Percentiles rank a stretch among this genome's conserved stretches.
These are phyloP conservation scores for Dastarcus helophoroides DNA, from an alignment of 2,888 invertebrate genomes.

Conservation along the genomic window DNA sequence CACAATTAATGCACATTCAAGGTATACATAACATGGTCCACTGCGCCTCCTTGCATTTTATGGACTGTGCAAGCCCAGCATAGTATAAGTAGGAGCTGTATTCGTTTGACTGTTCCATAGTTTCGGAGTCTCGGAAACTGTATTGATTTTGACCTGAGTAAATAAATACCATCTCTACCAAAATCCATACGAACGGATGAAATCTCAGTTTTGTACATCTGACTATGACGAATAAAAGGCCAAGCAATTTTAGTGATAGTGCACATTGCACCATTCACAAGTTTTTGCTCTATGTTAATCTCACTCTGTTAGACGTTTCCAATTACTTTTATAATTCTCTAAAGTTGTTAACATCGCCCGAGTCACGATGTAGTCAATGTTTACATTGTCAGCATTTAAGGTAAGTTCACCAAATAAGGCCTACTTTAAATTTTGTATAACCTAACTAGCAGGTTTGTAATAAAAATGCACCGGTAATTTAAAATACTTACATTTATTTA, in stretches of 20 bases:
- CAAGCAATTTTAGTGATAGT: conserved; percentile 17
- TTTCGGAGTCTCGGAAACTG: conserved; percentile 18
- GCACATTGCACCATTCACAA: conserved; percentile 17
- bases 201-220: conserved; percentile 15
- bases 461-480: no score
- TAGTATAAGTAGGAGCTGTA: conserved; percentile 16
- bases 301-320: no score
- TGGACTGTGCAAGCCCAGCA: conserved; percentile 17
- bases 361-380: no score
- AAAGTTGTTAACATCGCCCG: no score
- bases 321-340: no score
- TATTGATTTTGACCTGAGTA: conserved; percentile 15
- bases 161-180: conserved; percentile 13
- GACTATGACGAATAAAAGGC: conserved; percentile 16
- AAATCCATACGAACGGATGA: conserved; percentile 15
- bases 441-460: no score
- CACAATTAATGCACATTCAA: conserved; percentile 17
- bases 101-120: conserved; percentile 17
- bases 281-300: conserved; percentile 11
- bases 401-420: no score
- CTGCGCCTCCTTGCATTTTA: conserved; percentile 18
- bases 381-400: no score
- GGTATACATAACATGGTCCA: conserved; percentile 16
- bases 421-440: no score
- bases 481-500: no score